Percentiles rank a stretch among this genome's conserved stretches.
Evolutionary conservation across 2,797 vertebrate genomes (phyloP).

Genomic region (Diplodus puntazzo): DNA sequence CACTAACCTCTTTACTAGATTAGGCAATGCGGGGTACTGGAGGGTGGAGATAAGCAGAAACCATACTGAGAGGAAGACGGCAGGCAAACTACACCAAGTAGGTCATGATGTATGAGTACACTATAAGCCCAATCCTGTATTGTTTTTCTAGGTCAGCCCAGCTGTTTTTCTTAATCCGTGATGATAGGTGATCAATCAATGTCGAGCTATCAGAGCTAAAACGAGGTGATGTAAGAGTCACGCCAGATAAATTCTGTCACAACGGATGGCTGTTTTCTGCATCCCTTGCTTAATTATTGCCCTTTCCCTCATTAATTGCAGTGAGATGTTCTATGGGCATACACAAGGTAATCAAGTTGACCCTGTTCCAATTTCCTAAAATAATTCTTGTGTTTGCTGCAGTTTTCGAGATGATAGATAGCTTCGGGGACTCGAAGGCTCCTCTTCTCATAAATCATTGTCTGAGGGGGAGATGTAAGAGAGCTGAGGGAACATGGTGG

Average conservation of each 20-base stretch:
- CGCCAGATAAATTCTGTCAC: conserved; percentile 55
- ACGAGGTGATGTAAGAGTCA: conserved; percentile 44
- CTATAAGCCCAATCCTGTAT: conserved; percentile 69
- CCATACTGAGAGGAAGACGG: conserved; percentile 72
- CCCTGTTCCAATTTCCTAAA: conserved; percentile 88
- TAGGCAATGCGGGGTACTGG: conserved; percentile 61
- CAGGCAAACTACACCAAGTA: conserved; percentile 83
- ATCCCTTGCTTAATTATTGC: conserved; percentile 79
- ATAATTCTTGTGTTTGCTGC: conserved; percentile 89
- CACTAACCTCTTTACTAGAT: conserved; percentile 75
- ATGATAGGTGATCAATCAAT: conserved; percentile 77
- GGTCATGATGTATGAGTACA: conserved; percentile 82
- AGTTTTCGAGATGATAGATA: conserved; percentile 88
- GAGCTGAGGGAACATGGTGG: conserved; percentile 76
- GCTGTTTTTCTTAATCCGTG: conserved; percentile 68
- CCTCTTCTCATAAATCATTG: conserved; percentile 89
- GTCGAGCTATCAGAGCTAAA: conserved; percentile 62
- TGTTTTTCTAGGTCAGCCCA: conserved; percentile 84
- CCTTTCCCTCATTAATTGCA: conserved; percentile 78
- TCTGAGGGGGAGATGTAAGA: conserved; percentile 76
- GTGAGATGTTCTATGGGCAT: conserved; percentile 76
- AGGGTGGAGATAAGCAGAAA: conserved; percentile 76
- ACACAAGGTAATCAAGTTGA: conserved; percentile 85
- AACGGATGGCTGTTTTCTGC: conserved; percentile 62
- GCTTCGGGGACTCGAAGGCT: conserved; percentile 86